phyloP scores from a whole-genome alignment of 2,113 vertebrate species.

The Penelope pileata region DNA sequence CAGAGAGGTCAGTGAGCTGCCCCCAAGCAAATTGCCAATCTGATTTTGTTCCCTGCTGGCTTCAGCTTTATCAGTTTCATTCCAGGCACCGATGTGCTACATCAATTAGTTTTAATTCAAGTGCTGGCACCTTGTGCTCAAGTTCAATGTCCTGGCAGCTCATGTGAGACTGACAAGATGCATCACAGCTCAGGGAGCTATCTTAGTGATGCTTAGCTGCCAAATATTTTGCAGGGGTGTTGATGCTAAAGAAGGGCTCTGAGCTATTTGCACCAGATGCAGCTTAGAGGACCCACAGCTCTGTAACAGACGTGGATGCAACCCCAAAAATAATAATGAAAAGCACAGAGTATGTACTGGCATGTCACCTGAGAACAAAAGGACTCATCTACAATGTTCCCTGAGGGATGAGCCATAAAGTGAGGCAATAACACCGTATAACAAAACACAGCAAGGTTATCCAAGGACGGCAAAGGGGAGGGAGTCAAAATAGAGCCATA shows the following conservation, averaged over 20 bases:
- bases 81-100: background rate
- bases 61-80: background rate
- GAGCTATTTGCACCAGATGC: background rate
- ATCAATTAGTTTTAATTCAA: conserved; percentile 25
- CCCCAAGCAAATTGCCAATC: background rate
- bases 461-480: background rate
- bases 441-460: background rate
- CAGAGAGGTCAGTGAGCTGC: background rate
- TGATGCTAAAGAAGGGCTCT: background rate
- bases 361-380: background rate
- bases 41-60: background rate
- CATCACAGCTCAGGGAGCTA: rapidly evolving
- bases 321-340: background rate
- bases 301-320: background rate
- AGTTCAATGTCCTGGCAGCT: background rate
- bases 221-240: background rate
- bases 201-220: background rate
- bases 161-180: conserved; percentile 35
- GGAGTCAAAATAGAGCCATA: background rate
- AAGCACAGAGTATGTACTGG: background rate
- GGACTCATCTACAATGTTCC: background rate
- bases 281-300: background rate
- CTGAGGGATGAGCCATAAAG: background rate
- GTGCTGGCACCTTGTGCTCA: background rate
- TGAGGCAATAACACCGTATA: background rate